A percentile compares a stretch with the other conserved stretches of the same genome.
These are phyloP conservation scores for Hedychridium roseum DNA, from an alignment of 2,888 invertebrate genomes.

Conservation along the genomic window DNA sequence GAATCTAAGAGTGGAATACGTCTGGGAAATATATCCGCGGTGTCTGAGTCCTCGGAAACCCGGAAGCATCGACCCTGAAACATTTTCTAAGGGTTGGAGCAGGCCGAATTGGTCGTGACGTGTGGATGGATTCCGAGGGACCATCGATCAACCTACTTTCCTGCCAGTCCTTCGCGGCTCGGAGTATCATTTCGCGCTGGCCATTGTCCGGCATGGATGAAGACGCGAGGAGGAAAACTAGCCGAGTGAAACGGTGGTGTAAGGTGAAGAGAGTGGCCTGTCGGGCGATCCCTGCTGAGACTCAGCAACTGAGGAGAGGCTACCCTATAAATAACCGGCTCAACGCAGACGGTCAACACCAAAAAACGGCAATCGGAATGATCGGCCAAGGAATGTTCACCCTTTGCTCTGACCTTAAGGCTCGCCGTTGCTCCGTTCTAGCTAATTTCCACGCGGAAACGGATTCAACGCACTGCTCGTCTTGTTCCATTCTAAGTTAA, in stretches of 20 bases:
- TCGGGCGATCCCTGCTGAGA: too few species aligned
- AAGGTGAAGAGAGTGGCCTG: not conserved
- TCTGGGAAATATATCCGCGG: too few species aligned
- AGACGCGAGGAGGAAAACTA: not conserved
- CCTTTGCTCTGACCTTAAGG: conserved; percentile 38
- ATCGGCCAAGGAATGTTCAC: conserved; percentile 51
- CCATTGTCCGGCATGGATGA: not conserved
- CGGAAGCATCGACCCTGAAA: too few species aligned
- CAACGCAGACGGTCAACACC: conserved; percentile 43
- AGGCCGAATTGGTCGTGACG: too few species aligned
- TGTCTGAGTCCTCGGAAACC: too few species aligned
- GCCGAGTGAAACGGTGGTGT: not conserved
- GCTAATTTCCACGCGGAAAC: too few species aligned
- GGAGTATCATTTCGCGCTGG: not conserved
- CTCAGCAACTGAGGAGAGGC: conserved; percentile 39
- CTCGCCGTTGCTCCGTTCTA: too few species aligned
- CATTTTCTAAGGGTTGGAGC: too few species aligned
- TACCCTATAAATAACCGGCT: conserved; percentile 44
- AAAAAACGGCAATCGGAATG: conserved; percentile 45
- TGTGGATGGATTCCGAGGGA: not conserved
- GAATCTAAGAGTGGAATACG: too few species aligned
- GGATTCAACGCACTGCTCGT: too few species aligned
- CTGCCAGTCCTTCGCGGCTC: not conserved
- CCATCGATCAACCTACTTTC: conserved; percentile 5
- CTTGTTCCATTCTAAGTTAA: too few species aligned